phyloP scores from a whole-genome alignment of 2,113 vertebrate species.

The Carassius gibelio region DNA sequence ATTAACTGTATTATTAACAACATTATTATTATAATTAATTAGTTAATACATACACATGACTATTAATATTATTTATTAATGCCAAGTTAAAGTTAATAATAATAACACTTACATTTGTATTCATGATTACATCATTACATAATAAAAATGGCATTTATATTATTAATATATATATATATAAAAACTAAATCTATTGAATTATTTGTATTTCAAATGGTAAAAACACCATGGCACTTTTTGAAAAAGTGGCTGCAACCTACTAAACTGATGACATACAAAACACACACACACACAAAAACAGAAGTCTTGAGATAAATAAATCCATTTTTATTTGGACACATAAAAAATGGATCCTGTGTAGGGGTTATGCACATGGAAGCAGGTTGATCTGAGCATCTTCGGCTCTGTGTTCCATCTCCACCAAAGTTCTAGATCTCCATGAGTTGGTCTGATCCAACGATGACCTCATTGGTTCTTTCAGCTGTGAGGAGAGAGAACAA shows the following conservation, averaged over 20 bases:
- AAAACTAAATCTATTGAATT: background rate
- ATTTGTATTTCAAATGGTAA: background rate
- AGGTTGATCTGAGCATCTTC: slow-evolving; percentile 46
- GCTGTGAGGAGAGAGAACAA: slow-evolving; percentile 71
- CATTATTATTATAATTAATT: no score
- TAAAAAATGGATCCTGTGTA: slow-evolving; percentile 34
- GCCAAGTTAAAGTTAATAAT: background rate
- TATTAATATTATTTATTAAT: background rate
- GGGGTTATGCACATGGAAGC: slow-evolving; percentile 37
- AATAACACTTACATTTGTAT: background rate
- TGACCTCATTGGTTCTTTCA: slow-evolving; percentile 94
- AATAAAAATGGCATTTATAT: background rate
- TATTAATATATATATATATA: background rate
- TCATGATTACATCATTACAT: background rate
- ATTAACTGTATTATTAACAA: no score
- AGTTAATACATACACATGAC: no score
- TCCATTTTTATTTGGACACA: slow-evolving; percentile 72
- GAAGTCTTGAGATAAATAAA: slow-evolving; percentile 63
- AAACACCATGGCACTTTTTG: background rate
- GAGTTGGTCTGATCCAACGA: slow-evolving; percentile 94
- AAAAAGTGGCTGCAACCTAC: background rate
- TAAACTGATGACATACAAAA: background rate
- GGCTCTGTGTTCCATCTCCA: slow-evolving; percentile 35
- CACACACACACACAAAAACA: background rate
- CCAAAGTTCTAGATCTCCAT: slow-evolving; percentile 89